Percentiles rank a stretch among this genome's conserved stretches.
These are phyloP conservation scores for Caenorhabditis japonica DNA, from an alignment of 2,888 invertebrate genomes.

Conservation along the genomic window DNA sequence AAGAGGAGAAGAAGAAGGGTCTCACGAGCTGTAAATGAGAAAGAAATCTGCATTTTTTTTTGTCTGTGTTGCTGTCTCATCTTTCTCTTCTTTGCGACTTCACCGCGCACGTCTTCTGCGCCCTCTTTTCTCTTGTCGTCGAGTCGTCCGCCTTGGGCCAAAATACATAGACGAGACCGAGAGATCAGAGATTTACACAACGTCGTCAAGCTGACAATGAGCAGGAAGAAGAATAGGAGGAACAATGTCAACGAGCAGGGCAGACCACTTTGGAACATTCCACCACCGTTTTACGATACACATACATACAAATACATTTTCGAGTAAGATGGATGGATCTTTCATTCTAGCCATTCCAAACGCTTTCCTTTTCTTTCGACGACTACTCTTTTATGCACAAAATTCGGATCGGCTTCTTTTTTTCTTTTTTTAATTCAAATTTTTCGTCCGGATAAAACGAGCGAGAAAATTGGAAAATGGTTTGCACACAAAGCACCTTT, in stretches of 20 bases:
- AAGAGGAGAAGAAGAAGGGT: not conserved
- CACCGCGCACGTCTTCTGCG: not conserved
- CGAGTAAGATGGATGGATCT: not conserved
- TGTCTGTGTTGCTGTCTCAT: not conserved
- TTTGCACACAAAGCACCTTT: not conserved
- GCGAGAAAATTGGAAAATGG: not conserved
- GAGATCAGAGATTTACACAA: conserved; percentile 6
- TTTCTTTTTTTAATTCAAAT: conserved; percentile 4
- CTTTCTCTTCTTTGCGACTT: conserved; percentile 3
- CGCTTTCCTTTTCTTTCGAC: conserved; percentile 20
- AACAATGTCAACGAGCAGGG: not conserved
- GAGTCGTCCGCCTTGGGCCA: conserved; percentile 17
- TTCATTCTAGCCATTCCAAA: not conserved
- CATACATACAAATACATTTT: conserved; percentile 15
- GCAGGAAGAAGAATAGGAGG: not conserved
- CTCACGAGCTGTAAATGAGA: conserved; percentile 34
- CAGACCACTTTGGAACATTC: not conserved
- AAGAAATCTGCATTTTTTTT: conserved; percentile 22
- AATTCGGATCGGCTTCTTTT: conserved; percentile 31
- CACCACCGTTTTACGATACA: conserved; percentile 12
- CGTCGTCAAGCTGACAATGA: conserved; percentile 4
- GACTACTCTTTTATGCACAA: conserved; percentile 43
- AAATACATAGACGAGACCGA: conserved; percentile 2
- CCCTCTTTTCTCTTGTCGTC: not conserved
- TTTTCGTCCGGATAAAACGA: conserved; percentile 30